These are phyloP conservation scores for Spisula subtruncata DNA, from an alignment of 2,888 invertebrate species.

Conservation along the genomic window DNA sequence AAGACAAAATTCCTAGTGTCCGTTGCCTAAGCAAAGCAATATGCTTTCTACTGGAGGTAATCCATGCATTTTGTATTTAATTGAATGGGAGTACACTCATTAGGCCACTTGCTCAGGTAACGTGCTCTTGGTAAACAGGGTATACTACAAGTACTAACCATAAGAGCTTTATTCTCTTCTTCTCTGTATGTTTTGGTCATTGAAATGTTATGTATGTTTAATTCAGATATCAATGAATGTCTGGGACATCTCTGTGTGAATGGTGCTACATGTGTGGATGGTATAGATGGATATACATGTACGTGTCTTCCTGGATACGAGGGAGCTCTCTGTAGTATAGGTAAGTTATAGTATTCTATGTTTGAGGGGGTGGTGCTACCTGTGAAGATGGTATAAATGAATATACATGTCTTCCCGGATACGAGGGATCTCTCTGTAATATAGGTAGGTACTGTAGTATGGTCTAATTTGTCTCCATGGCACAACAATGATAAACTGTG, in stretches of 20 bases:
- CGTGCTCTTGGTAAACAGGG: too few species aligned
- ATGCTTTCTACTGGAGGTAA: too few species aligned
- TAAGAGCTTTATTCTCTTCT: not conserved
- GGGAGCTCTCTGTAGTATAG: not conserved
- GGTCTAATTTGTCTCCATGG: not conserved
- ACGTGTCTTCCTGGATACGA: not conserved
- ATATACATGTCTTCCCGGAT: not conserved
- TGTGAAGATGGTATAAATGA: not conserved
- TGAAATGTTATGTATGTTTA: not conserved
- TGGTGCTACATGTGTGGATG: slow-evolving; percentile 2
- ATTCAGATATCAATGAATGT: slow-evolving; percentile 12
- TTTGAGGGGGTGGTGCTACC: too few species aligned
- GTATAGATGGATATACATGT: slow-evolving; percentile 14
- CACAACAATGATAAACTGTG: too few species aligned
- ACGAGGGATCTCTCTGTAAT: not conserved
- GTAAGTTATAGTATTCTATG: too few species aligned
- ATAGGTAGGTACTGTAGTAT: not conserved
- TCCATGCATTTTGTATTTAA: too few species aligned
- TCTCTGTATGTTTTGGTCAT: not conserved
- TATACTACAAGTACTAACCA: too few species aligned
- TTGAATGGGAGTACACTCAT: too few species aligned
- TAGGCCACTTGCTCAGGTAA: too few species aligned
- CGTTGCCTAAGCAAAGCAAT: too few species aligned
- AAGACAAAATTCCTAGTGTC: too few species aligned
- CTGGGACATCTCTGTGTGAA: not conserved